Evolutionary conservation across 2,888 invertebrate species (phyloP), one percentile per base, ranked within the genome.

Genomic region (Rotaria sp.): DNA sequence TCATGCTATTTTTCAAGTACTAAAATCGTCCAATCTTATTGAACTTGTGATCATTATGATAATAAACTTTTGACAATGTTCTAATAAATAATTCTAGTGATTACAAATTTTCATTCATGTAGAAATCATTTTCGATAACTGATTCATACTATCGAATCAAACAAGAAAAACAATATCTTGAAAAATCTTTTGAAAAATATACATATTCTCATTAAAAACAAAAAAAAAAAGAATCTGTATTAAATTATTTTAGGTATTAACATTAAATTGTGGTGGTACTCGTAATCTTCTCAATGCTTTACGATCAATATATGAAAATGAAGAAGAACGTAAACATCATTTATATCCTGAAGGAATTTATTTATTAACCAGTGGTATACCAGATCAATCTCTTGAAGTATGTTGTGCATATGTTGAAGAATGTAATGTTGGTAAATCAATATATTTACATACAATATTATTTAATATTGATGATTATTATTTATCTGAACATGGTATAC

Each of bases 381-480:
- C 91, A 48, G 91, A 91, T 87, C 91, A 91, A 87, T 88, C 89
- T 10, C 88, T 89, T 26, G 90, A 90, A 48, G 88, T 90, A 13
- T 89, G 89, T 86, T 88, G 88, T 48, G 88, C 89, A 2, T 91
- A 89, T 87, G 89, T 91, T 35, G 90, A 91, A 88, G 90, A 91
- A 87, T 88, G 88, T 13, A 89, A 89, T 67, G 88, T 89, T 21
- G 90, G 90, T 30, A 74, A 80, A 84, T 55, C 85, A 2, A 41
- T 86, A 15, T 80, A 85, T 86, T 88, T 91, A 8, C 91, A 91
- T 88, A 89, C 90, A 24, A 89, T 91, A 18, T 89, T 91, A 84
- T 91, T 91, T 87, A 91, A 91, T 88, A 90, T 91, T 26, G 91
- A 91, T 87, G 91, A 91, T 88, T 91, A 91, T 87, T 45, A 26